Evolutionary conservation across 1,140 invertebrate genomes (phyloP).

Genomic region (Micrasema minimum): DNA sequence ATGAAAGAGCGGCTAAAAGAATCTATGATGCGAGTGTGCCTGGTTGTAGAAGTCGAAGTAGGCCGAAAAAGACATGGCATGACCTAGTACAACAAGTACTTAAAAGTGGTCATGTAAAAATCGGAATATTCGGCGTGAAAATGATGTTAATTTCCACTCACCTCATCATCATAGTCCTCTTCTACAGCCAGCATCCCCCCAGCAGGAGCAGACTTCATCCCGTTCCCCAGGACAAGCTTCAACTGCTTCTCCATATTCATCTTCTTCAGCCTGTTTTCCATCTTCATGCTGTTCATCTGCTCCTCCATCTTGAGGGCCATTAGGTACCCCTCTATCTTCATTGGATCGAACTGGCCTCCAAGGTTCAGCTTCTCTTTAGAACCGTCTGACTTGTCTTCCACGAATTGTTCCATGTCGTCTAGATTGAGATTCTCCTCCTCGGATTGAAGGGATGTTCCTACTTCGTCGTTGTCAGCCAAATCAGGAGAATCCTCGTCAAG

Average conservation of each 20-base stretch:
- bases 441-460: slow-evolving; percentile 33
- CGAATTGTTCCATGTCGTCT: slow-evolving; percentile 10
- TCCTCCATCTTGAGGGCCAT: slow-evolving; percentile 15
- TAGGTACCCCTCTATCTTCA: slow-evolving; percentile 32
- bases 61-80: too few relatives aligned
- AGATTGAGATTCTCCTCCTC: slow-evolving; percentile 43
- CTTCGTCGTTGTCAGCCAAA: slow-evolving; percentile 47
- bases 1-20: too few relatives aligned
- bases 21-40: too few relatives aligned
- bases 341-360: slow-evolving; percentile 6
- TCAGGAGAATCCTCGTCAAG: slow-evolving; percentile 41
- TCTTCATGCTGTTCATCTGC: slow-evolving; percentile 4
- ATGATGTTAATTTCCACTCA: too few relatives aligned
- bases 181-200: slow-evolving; percentile 46
- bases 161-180: slow-evolving; percentile 46
- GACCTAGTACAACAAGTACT: too few relatives aligned
- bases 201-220: slow-evolving; percentile 13
- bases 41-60: too few relatives aligned
- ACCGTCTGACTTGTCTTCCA: background rate
- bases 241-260: slow-evolving; percentile 31
- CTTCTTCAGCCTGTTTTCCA: slow-evolving; percentile 17
- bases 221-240: slow-evolving; percentile 31
- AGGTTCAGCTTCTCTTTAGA: slow-evolving; percentile 3
- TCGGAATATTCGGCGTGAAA: too few relatives aligned
- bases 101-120: too few relatives aligned